A percentile compares a stretch with the other conserved stretches of the same genome.
phyloP scores from a whole-genome alignment of 2,888 invertebrate genomes.

The Oscheius sp. region DNA sequence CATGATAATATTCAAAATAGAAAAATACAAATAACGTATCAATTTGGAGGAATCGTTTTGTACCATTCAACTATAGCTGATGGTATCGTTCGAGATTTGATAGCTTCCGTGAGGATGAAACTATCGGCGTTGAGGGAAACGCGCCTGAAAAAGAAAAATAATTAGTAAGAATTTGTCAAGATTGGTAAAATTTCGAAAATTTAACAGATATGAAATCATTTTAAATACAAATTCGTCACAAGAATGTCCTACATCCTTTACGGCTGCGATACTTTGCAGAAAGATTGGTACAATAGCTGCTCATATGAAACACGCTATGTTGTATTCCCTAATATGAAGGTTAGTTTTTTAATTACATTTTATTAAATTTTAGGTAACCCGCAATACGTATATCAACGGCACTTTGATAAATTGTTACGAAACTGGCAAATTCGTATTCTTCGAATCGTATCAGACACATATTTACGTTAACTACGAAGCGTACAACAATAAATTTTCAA shows the following conservation, averaged over 20 bases:
- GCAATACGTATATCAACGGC: slow-evolving; percentile 1
- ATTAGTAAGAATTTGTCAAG: background rate
- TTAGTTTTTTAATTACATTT: background rate
- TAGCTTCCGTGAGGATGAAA: slow-evolving; percentile 6
- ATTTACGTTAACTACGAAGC: slow-evolving; percentile 1
- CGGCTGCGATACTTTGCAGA: too few species aligned
- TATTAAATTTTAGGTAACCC: slow-evolving; percentile 1
- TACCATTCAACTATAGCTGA: slow-evolving; percentile 19
- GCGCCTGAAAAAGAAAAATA: slow-evolving; percentile 22
- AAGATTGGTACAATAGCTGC: too few species aligned
- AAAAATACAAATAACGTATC: background rate
- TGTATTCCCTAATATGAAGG: slow-evolving; percentile 2
- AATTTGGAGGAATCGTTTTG: slow-evolving; percentile 23
- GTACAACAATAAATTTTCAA: background rate
- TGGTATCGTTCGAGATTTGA: slow-evolving; percentile 19
- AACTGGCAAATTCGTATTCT: slow-evolving; percentile 1
- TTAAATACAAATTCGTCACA: too few species aligned
- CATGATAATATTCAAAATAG: background rate
- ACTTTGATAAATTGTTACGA: background rate
- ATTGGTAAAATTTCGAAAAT: too few species aligned
- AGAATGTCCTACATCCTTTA: background rate
- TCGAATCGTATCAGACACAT: slow-evolving; percentile 6
- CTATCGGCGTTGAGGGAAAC: slow-evolving; percentile 25
- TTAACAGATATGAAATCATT: too few species aligned
- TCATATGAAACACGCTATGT: too few species aligned